These are phyloP conservation scores for Lordiphosa clarofinis DNA, from an alignment of 1,140 invertebrate genomes.

Conservation along the genomic window DNA sequence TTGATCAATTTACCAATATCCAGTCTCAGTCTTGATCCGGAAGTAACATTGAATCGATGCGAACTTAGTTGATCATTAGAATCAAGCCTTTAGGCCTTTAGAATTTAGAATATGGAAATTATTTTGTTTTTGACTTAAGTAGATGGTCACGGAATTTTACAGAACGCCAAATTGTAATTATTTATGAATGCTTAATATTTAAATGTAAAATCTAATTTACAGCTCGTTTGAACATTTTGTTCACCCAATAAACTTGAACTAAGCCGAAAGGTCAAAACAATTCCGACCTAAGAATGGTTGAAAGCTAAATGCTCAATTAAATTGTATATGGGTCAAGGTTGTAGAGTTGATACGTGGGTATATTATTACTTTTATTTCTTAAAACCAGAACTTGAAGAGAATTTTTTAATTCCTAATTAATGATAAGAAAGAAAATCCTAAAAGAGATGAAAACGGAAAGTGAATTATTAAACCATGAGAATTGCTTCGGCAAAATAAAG, in stretches of 20 bases:
- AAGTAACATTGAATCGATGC: conserved; percentile 39
- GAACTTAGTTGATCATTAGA: conserved; percentile 45
- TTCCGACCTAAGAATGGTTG: conserved; percentile 16
- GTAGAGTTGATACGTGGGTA: background rate
- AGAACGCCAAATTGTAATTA: background rate
- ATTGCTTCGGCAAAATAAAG: no score
- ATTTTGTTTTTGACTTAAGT: conserved; percentile 41
- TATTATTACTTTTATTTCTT: conserved; percentile 1
- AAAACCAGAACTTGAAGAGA: background rate
- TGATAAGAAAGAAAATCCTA: background rate
- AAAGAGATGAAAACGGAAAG: no score
- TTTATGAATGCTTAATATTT: background rate
- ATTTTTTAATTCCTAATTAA: background rate
- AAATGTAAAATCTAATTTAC: conserved; percentile 4
- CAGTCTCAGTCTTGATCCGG: conserved; percentile 51
- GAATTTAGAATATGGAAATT: conserved; percentile 62
- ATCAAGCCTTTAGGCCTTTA: conserved; percentile 46
- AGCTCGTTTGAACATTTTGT: conserved; percentile 23
- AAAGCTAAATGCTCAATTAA: conserved; percentile 8
- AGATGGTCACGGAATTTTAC: conserved; percentile 36
- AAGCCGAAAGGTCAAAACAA: conserved; percentile 26
- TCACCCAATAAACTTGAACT: conserved; percentile 8
- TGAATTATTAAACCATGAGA: no score
- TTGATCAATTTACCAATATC: conserved; percentile 16
- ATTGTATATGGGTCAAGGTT: conserved; percentile 30